Evolutionary conservation across 2,113 vertebrate genomes (phyloP).

Genomic region (Callithrix jacchus): DNA sequence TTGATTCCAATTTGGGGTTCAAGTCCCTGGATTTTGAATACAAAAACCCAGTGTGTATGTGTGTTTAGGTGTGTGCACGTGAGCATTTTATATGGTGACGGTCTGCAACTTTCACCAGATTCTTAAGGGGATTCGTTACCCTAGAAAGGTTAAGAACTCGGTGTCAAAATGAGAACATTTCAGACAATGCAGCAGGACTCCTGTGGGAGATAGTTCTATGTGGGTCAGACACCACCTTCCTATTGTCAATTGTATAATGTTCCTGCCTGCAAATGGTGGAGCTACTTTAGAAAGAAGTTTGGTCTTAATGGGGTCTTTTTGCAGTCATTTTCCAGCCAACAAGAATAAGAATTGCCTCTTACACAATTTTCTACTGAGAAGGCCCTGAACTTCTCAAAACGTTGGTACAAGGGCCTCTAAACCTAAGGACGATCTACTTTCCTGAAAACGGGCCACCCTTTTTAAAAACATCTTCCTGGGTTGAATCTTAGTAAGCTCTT

Average conservation of each 20-base stretch:
- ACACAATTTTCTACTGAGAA: not conserved
- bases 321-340: not conserved
- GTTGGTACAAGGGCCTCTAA: rapidly evolving
- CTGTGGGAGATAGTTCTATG: rapidly evolving
- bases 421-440: not conserved
- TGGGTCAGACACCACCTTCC: not conserved
- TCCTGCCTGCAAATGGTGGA: rapidly evolving
- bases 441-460: not conserved
- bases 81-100: not conserved
- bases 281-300: not conserved
- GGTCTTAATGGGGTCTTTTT: no score
- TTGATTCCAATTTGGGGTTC: not conserved
- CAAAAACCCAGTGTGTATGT: rapidly evolving
- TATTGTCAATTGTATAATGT: rapidly evolving
- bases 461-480: not conserved
- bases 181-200: not conserved
- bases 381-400: not conserved
- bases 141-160: not conserved
- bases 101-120: not conserved
- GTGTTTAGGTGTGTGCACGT: no score
- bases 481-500: not conserved
- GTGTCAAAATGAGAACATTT: not conserved
- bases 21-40: not conserved
- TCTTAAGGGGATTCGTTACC: not conserved
- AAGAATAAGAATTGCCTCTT: not conserved